Evolutionary conservation across 2,888 invertebrate species (phyloP).

Genomic region (Leptura quadrifasciata): DNA sequence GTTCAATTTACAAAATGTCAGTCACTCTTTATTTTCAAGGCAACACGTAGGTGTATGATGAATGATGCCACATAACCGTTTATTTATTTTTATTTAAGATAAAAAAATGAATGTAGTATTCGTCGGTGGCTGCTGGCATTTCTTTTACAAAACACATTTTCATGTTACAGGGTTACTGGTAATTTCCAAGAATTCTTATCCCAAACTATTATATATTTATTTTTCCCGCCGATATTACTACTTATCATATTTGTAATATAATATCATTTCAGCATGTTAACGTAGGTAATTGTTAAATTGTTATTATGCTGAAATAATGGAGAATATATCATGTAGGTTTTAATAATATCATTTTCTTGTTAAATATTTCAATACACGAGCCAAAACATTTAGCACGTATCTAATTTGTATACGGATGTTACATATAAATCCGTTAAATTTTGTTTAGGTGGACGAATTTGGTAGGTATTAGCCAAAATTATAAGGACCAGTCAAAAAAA

Average conservation of each 20-base stretch:
- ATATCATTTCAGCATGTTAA: no score
- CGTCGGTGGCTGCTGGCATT: not conserved
- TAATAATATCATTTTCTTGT: not conserved
- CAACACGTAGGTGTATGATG: conserved; percentile 40
- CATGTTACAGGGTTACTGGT: not conserved
- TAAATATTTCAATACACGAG: not conserved
- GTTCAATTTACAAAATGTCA: conserved; percentile 43
- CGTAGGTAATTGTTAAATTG: not conserved
- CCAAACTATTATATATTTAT: no score
- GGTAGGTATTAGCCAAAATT: no score
- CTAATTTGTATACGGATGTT: not conserved
- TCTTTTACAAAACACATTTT: not conserved
- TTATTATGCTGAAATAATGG: not conserved
- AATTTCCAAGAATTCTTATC: no score
- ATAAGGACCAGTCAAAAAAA: no score
- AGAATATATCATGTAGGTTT: conserved; percentile 1
- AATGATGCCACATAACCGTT: conserved; percentile 18
- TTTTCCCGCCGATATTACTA: not conserved
- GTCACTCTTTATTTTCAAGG: conserved; percentile 51
- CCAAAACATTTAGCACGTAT: no score
- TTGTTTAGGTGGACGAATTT: no score
- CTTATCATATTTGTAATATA: no score
- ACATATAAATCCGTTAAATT: no score
- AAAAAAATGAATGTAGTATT: conserved; percentile 1
- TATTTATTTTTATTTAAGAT: conserved; percentile 22